These are phyloP conservation scores for Chloroceryle amazona DNA, from an alignment of 2,797 vertebrate species.

Conservation along the genomic window DNA sequence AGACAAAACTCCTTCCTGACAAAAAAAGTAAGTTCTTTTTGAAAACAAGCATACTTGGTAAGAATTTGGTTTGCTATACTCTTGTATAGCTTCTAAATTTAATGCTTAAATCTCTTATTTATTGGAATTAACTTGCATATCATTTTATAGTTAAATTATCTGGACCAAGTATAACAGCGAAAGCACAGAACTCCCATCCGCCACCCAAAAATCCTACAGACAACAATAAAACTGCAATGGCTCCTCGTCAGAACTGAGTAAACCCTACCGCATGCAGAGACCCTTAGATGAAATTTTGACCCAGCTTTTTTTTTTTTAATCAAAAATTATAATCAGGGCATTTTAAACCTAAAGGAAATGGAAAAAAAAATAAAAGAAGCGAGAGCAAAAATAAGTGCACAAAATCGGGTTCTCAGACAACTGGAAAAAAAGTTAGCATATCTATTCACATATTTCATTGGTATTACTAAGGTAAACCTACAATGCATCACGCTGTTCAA, in stretches of 20 bases:
- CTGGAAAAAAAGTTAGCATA: background rate
- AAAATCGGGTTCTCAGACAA: background rate
- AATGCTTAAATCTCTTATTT: background rate
- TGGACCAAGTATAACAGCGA: background rate
- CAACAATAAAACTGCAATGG: background rate
- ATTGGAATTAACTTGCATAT: background rate
- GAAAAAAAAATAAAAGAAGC: background rate
- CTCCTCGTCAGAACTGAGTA: background rate
- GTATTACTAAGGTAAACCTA: background rate
- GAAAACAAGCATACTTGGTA: background rate
- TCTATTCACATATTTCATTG: background rate
- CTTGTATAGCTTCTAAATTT: background rate
- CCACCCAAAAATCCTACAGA: background rate
- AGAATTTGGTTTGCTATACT: background rate
- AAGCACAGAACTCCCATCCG: rapidly evolving
- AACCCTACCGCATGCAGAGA: background rate
- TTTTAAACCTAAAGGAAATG: background rate
- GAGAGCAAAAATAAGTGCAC: background rate
- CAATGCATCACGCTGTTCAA: background rate
- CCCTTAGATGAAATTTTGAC: background rate
- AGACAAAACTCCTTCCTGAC: background rate
- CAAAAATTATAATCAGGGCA: background rate
- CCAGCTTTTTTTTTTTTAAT: background rate
- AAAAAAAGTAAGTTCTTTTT: background rate
- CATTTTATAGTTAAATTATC: background rate